Base-by-base conservation (phyloP, 2,113 vertebrate genomes). In the Lethenteron reissneri region DNA sequence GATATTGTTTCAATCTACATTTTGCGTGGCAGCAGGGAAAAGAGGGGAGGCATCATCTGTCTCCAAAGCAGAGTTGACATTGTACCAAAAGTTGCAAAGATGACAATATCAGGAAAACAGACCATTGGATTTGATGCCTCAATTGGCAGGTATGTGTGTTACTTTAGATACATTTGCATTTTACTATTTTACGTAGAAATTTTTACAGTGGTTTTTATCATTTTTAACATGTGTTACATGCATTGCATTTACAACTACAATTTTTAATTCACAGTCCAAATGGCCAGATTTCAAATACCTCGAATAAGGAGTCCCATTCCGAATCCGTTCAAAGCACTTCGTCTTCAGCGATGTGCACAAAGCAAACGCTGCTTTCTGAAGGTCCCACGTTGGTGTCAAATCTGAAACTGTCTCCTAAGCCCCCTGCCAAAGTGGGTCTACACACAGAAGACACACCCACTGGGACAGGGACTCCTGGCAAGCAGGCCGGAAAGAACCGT, bases 101-200 rank as follows among this genome's bases (percentile, higher is more conserved):
- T 99, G 94, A 96, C 89, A 9, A 83, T 99, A 59, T 92, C 91
- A 74, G 90, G 94, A 77, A 99, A 95, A 83, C 88, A 90, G 59
- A 89, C 87, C 73, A 91, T 90, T 86, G 94, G 94, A 78, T 99
- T 99, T 79, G 88, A 92, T 78, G 87, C 96, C 74, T 89, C 86
- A 75, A 84, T 41, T 41, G 88, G 94, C 96, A 89, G 82, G 78
- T 41, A 19, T 71, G 13, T 73, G 15, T 57, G 56, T 72, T 10
- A 2, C 25, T 56, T 58, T 41, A 41, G 41, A 41, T 41, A 41
- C 41, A 41, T 41, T 41, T 41, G 4, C 41, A 41, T 41, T 41
- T 41, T 41, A 41, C 41, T 41, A 41, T 41, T 41, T 41, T 41
- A 41, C 41, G 41, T 41, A 41, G 5, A 41, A 6, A 41, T 7